phyloP scores from a whole-genome alignment of 2,888 invertebrate genomes.

The Drosophila cracens region DNA sequence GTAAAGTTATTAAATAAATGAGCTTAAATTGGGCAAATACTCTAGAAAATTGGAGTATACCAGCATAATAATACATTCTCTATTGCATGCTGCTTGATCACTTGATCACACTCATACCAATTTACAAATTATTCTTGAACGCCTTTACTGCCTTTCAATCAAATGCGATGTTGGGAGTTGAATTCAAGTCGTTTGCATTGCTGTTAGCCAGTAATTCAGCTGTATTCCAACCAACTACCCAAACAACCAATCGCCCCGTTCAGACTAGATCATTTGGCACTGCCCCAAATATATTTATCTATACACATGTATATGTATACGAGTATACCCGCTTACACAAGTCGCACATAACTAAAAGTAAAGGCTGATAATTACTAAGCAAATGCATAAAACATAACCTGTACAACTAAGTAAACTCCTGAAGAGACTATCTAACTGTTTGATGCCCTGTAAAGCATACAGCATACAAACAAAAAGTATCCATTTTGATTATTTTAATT shows the following conservation, averaged over 20 bases:
- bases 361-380: slow-evolving; percentile 66
- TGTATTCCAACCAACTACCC: slow-evolving; percentile 7
- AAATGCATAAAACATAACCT: slow-evolving; percentile 70
- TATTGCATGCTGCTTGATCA: slow-evolving; percentile 11
- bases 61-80: background rate
- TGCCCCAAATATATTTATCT: slow-evolving; percentile 31
- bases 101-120: slow-evolving; percentile 9
- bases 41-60: background rate
- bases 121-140: slow-evolving; percentile 28
- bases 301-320: background rate
- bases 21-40: background rate
- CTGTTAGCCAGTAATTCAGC: slow-evolving; percentile 22
- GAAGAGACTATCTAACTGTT: background rate
- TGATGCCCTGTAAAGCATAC: slow-evolving; percentile 31
- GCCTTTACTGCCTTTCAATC: slow-evolving; percentile 31
- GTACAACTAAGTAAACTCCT: slow-evolving; percentile 2
- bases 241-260: background rate
- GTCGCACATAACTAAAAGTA: slow-evolving; percentile 24
- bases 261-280: slow-evolving; percentile 35
- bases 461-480: background rate
- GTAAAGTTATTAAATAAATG: slow-evolving; percentile 13
- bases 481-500: background rate
- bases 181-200: slow-evolving; percentile 34
- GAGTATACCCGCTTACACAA: slow-evolving; percentile 1
- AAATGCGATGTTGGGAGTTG: slow-evolving; percentile 17